Percentiles rank a stretch among this genome's conserved stretches.
These are phyloP conservation scores for Oreochromis niloticus DNA, from an alignment of 2,113 vertebrate species.

Conservation along the genomic window DNA sequence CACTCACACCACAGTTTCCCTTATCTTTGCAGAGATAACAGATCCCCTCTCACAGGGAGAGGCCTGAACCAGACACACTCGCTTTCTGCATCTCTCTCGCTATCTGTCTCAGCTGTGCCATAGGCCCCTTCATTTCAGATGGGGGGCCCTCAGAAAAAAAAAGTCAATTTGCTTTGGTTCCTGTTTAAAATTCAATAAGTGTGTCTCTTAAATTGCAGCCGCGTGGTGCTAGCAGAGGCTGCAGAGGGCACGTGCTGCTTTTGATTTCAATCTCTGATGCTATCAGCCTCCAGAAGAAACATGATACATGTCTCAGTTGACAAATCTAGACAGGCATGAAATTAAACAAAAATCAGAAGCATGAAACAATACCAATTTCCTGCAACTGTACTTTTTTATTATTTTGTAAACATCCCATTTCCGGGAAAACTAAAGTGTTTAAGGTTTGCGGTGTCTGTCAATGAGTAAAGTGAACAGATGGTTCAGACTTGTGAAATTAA, in stretches of 20 bases:
- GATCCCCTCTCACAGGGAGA: constrained; percentile 52
- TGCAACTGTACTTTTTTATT: constrained; percentile 10
- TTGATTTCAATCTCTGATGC: constrained; percentile 64
- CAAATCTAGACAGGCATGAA: constrained; percentile 54
- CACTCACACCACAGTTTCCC: constrained; percentile 72
- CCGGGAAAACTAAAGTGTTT: background rate
- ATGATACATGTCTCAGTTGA: constrained; percentile 50
- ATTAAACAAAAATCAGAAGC: constrained; percentile 53
- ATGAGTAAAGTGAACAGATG: background rate
- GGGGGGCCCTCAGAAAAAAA: background rate
- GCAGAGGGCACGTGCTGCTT: constrained; percentile 32
- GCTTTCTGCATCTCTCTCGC: constrained; percentile 23
- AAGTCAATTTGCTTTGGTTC: constrained; percentile 58
- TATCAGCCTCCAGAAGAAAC: constrained; percentile 53
- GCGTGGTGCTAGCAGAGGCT: constrained; percentile 34
- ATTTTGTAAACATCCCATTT: constrained; percentile 26
- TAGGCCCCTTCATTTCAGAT: constrained; percentile 38
- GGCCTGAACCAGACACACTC: constrained; percentile 37
- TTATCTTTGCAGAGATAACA: constrained; percentile 72
- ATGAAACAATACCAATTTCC: constrained; percentile 33
- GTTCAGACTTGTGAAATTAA: background rate
- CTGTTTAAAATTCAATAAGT: constrained; percentile 70
- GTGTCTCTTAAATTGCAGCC: constrained; percentile 45
- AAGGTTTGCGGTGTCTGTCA: background rate
- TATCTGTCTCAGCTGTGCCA: constrained; percentile 15